Evolutionary conservation across 30 jellyfish, hydroid and myxozoan species (phyloP).

Genomic region (Turritopsis rubra): DNA sequence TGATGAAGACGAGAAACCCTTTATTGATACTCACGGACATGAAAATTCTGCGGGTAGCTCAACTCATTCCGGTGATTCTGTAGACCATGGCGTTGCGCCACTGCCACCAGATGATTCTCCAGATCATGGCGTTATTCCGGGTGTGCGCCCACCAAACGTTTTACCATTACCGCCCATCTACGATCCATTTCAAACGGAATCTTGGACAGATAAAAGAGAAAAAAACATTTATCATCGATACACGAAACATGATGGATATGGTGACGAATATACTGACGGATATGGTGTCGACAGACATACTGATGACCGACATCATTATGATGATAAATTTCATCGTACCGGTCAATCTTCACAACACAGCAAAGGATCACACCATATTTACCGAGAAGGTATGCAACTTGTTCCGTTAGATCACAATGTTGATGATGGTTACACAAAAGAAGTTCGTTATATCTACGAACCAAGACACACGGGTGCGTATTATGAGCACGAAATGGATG

Average conservation of each 20-base stretch:
- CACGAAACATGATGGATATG: not conserved
- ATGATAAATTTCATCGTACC: not conserved
- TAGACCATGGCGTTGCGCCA: not conserved
- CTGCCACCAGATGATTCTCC: not conserved
- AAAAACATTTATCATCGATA: not conserved
- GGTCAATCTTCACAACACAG: not conserved
- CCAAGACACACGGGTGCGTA: not conserved
- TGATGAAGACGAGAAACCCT: not conserved
- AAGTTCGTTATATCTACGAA: not conserved
- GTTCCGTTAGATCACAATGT: not conserved
- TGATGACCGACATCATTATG: not conserved
- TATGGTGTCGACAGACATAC: not conserved
- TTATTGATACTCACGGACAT: not conserved
- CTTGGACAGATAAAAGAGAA: slow-evolving; percentile 31
- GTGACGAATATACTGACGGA: not conserved
- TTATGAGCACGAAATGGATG: not conserved
- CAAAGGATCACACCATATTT: not conserved
- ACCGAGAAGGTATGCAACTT: not conserved
- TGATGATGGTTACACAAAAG: not conserved
- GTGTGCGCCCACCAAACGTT: not conserved
- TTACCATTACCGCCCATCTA: not conserved
- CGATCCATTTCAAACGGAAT: slow-evolving; percentile 23
- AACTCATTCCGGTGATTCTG: not conserved
- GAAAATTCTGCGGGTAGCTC: not conserved
- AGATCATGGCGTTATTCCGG: not conserved